Percentiles rank a stretch among this genome's conserved stretches.
Conservation (phyloP, 2,888 invertebrate genomes). For the Drosophila ezoana region DNA sequence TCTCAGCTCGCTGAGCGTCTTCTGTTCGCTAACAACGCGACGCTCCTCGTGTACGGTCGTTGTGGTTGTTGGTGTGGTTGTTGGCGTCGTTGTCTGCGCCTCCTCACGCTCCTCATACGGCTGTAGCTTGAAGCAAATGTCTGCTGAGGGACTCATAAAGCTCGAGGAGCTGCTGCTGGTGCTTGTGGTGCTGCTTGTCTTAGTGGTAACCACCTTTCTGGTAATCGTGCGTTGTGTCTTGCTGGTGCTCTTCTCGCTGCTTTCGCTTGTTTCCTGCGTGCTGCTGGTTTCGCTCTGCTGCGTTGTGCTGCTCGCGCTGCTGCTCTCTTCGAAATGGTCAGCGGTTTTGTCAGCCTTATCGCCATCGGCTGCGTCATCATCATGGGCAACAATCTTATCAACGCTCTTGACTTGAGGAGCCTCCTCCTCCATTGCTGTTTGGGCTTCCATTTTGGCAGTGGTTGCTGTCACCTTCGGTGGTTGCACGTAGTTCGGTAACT, state of each 20-base stretch:
- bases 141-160: slow-evolving; percentile 35
- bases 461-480: slow-evolving; percentile 69
- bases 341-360: slow-evolving; percentile 36
- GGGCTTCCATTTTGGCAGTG: slow-evolving; percentile 59
- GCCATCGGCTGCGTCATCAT: slow-evolving; percentile 47
- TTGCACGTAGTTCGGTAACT: slow-evolving; percentile 62
- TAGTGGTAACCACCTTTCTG: slow-evolving; percentile 63
- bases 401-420: slow-evolving; percentile 24
- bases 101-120: slow-evolving; percentile 77
- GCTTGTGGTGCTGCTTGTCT: slow-evolving; percentile 53
- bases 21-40: slow-evolving; percentile 77
- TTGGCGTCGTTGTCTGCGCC: background rate
- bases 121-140: slow-evolving; percentile 75
- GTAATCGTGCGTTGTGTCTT: slow-evolving; percentile 59
- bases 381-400: slow-evolving; percentile 67
- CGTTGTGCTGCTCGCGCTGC: slow-evolving; percentile 19
- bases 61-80: slow-evolving; percentile 9
- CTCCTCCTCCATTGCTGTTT: slow-evolving; percentile 21
- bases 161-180: slow-evolving; percentile 33
- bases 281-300: slow-evolving; percentile 39
- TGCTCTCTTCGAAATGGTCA: slow-evolving; percentile 29
- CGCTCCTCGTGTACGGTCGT: slow-evolving; percentile 78
- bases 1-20: slow-evolving; percentile 76
- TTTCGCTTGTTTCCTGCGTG: slow-evolving; percentile 38
- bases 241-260: slow-evolving; percentile 36